Evolutionary conservation across 2,797 vertebrate species (phyloP).

Genomic region (Spondyliosoma cantharus): DNA sequence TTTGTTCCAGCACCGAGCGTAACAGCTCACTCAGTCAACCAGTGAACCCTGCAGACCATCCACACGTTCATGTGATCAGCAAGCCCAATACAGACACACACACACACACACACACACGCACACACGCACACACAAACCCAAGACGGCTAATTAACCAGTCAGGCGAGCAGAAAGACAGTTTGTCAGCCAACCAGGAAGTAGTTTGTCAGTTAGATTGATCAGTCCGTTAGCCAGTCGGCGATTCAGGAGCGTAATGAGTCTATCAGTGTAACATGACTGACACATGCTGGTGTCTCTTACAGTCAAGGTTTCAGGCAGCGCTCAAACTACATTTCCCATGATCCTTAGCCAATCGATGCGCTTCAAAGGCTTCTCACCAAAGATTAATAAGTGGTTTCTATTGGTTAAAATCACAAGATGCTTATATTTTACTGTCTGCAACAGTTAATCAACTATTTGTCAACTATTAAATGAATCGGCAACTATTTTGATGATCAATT

Average conservation of each 20-base stretch:
- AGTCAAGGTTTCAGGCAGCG: background rate
- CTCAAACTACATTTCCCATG: slow-evolving; percentile 6
- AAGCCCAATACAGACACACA: background rate
- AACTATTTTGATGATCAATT: no score
- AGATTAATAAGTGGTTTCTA: background rate
- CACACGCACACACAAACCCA: slow-evolving; percentile 12
- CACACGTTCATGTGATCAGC: slow-evolving; percentile 3
- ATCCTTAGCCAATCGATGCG: background rate
- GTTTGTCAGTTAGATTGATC: slow-evolving; percentile 17
- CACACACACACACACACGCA: slow-evolving; percentile 6
- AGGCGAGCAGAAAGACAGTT: slow-evolving; percentile 9
- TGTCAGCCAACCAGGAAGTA: slow-evolving; percentile 27
- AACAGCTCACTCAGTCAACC: slow-evolving; percentile 39
- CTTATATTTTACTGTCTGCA: no score
- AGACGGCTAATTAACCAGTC: slow-evolving; percentile 26
- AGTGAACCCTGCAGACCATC: slow-evolving; percentile 28
- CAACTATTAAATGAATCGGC: no score
- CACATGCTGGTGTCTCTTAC: background rate
- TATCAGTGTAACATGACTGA: slow-evolving; percentile 8
- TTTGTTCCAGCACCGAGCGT: background rate
- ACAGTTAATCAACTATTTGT: no score
- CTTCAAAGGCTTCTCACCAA: background rate
- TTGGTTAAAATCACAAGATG: background rate
- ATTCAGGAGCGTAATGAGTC: slow-evolving; percentile 14
- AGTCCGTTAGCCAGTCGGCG: slow-evolving; percentile 5